Evolutionary conservation across 2,797 vertebrate genomes (phyloP).

Genomic region (Schizothorax lantsangensis): DNA sequence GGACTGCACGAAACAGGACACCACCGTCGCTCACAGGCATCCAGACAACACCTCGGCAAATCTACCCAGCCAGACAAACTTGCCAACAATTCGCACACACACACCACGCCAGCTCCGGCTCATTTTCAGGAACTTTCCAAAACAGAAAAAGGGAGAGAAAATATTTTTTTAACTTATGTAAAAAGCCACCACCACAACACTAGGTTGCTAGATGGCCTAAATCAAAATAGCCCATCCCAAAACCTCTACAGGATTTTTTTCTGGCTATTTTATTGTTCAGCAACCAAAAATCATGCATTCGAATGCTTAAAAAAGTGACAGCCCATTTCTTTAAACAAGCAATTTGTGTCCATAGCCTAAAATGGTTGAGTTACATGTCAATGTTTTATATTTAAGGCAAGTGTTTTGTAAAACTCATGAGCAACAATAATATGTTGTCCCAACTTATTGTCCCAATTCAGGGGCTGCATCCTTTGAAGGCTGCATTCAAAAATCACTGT

Average conservation of each 20-base stretch:
- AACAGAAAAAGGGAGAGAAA: slow-evolving; percentile 16
- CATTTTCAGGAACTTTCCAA: slow-evolving; percentile 53
- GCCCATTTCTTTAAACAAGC: background rate
- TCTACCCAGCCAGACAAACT: slow-evolving; percentile 62
- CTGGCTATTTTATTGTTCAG: background rate
- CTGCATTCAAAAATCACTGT: too few species aligned
- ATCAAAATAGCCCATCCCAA: background rate
- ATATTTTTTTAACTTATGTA: background rate
- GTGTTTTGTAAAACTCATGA: background rate
- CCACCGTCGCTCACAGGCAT: slow-evolving; percentile 72
- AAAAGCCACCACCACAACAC: background rate
- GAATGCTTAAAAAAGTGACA: background rate
- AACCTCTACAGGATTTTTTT: background rate
- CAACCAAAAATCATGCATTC: background rate
- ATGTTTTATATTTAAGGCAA: background rate
- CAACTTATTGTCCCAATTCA: too few species aligned
- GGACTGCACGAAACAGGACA: slow-evolving; percentile 67
- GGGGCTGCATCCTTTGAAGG: too few species aligned
- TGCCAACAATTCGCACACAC: slow-evolving; percentile 69
- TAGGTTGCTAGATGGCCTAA: background rate
- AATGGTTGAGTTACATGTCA: background rate
- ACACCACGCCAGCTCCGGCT: background rate
- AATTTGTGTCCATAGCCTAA: background rate
- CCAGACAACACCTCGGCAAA: slow-evolving; percentile 78
- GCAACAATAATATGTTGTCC: too few species aligned